phyloP scores from a whole-genome alignment of 2,888 invertebrate genomes.

The Sthenelais limicola region DNA sequence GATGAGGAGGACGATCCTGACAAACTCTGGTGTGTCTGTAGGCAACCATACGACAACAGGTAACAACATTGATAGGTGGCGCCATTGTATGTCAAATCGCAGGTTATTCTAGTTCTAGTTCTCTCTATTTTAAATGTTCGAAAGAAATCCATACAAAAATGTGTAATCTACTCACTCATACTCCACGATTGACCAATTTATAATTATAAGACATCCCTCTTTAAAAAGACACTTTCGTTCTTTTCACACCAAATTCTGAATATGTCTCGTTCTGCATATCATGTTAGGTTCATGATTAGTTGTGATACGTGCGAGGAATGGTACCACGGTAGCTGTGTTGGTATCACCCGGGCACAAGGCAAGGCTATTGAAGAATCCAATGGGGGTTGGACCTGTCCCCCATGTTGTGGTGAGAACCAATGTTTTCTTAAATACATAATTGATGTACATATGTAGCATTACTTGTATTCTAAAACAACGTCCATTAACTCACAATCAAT shows the following conservation, averaged over 20 bases:
- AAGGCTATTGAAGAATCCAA: conserved; percentile 84
- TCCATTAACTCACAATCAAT: no score
- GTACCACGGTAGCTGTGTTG: conserved; percentile 98
- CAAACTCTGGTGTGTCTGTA: conserved; percentile 95
- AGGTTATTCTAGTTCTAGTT: no score
- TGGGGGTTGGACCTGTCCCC: conserved; percentile 65
- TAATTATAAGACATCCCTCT: no score
- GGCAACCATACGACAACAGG: conserved; percentile 91
- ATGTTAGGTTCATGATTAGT: conserved; percentile 91
- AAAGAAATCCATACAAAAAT: no score
- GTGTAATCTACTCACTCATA: no score
- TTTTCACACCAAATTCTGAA: no score
- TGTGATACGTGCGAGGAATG: conserved; percentile 97
- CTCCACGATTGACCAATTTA: no score
- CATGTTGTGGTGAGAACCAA: conserved; percentile 59
- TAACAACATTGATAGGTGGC: conserved; percentile 46
- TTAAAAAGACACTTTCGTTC: no score
- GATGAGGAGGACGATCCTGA: conserved; percentile 88
- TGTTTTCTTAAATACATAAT: no score
- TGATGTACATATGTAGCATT: no score
- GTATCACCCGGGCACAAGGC: conserved; percentile 84
- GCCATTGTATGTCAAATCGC: background rate
- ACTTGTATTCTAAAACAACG: no score
- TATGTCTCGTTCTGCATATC: background rate
- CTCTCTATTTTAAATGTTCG: no score